Conservation (phyloP, 2,113 vertebrate genomes). For the Desmodus rotundus region DNA sequence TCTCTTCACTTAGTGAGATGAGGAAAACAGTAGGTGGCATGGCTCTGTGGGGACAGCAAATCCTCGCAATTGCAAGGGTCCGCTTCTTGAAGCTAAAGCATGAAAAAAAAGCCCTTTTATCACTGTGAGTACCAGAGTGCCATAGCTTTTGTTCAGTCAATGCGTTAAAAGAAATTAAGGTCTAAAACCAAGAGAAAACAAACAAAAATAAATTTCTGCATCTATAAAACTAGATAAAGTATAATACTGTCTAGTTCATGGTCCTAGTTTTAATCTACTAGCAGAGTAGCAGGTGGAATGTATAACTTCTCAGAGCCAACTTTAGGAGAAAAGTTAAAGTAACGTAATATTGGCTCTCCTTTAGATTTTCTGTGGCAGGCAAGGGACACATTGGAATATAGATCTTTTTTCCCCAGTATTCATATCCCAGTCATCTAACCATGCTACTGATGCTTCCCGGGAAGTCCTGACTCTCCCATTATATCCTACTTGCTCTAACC, state of each 20-base stretch:
- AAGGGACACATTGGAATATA: background rate
- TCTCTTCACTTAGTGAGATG: constrained; percentile 75
- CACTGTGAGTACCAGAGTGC: constrained; percentile 66
- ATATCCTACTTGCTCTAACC: background rate
- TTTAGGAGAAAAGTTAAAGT: background rate
- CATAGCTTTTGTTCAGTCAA: background rate
- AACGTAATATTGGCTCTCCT: background rate
- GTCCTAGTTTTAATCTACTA: background rate
- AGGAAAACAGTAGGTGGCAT: constrained; percentile 66
- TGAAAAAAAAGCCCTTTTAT: constrained; percentile 81
- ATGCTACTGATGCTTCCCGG: background rate
- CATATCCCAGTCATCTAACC: rapidly evolving
- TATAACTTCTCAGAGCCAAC: background rate
- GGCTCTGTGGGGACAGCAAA: constrained; percentile 91
- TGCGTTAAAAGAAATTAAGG: background rate
- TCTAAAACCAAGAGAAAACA: background rate
- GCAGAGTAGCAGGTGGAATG: background rate
- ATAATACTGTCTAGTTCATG: background rate
- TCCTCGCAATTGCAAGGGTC: constrained; percentile 84
- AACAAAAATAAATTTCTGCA: background rate
- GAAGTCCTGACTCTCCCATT: background rate
- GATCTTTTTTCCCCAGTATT: background rate
- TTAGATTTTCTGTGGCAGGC: background rate
- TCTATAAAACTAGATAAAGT: background rate
- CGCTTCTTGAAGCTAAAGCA: constrained; percentile 88